Conservation (phyloP, 2,113 vertebrate genomes). For the Genyomyrus donnyi region DNA sequence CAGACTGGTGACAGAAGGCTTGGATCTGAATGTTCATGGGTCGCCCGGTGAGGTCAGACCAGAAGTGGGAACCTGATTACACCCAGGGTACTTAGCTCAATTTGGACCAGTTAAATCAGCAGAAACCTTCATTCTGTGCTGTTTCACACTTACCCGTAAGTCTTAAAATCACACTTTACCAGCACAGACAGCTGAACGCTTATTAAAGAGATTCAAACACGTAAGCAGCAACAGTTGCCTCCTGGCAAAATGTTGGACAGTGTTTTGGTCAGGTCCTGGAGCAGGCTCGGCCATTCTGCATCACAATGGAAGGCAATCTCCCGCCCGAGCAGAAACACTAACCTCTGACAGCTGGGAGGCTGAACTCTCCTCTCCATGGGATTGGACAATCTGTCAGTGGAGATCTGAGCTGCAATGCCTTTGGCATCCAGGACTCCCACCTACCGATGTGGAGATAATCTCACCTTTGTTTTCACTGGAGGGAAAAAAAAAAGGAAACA, state of each 20-base stretch:
- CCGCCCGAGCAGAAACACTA: background rate
- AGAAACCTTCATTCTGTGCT: background rate
- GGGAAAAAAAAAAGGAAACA: background rate
- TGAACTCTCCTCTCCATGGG: conserved; percentile 7
- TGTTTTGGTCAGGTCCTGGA: background rate
- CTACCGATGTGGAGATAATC: conserved; percentile 15
- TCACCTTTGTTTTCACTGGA: conserved; percentile 3
- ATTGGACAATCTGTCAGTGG: conserved; percentile 13
- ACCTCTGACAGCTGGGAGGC: conserved; percentile 9
- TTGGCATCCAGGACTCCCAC: background rate
- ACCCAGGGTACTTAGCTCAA: background rate
- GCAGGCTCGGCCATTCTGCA: background rate
- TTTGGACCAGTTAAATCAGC: background rate
- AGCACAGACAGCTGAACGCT: background rate
- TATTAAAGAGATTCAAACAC: background rate
- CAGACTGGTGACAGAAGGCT: conserved; percentile 6
- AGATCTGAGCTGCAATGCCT: conserved; percentile 3
- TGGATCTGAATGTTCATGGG: background rate
- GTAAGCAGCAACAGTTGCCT: background rate
- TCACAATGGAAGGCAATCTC: background rate
- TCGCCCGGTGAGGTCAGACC: background rate
- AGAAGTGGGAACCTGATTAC: background rate
- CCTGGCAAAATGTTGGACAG: background rate
- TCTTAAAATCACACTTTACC: background rate
- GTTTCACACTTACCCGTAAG: background rate